Conservation (phyloP, 2,888 invertebrate species). For the Leuctra nigra region DNA sequence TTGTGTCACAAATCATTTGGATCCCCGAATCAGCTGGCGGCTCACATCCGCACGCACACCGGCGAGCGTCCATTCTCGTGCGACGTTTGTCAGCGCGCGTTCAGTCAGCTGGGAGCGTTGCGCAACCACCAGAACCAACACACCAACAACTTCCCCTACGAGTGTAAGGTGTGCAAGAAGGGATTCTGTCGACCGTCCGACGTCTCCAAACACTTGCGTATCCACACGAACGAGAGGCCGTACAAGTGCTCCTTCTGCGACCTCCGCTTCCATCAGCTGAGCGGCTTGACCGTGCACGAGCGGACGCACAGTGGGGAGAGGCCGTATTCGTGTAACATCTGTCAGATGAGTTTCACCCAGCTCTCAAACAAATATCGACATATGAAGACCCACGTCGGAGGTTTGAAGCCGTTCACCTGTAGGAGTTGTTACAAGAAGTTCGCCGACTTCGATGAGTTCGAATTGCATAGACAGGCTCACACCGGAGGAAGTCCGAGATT, state of each 20-base stretch:
- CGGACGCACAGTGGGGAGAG: conserved; percentile 13
- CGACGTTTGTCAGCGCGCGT: conserved; percentile 8
- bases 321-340: conserved; percentile 16
- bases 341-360: conserved; percentile 17
- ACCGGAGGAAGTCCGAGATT: conserved; percentile 31
- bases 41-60: conserved; percentile 12
- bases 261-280: conserved; percentile 15
- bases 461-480: conserved; percentile 31
- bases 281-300: conserved; percentile 13
- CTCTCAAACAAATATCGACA: conserved; percentile 32
- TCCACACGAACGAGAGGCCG: conserved; percentile 2
- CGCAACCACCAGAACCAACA: conserved; percentile 13
- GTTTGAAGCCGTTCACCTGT: conserved; percentile 19
- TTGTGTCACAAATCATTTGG: too few relatives aligned
- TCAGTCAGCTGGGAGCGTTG: conserved; percentile 6
- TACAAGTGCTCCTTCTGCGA: conserved; percentile 12
- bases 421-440: conserved; percentile 31
- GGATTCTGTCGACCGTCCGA: conserved; percentile 32
- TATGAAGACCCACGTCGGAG: conserved; percentile 32
- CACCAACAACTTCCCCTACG: conserved; percentile 4
- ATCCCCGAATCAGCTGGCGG: conserved; percentile 10
- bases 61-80: conserved; percentile 17
- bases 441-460: conserved; percentile 30
- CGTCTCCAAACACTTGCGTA: conserved; percentile 30
- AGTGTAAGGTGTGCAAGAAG: conserved; percentile 30